Base-by-base conservation (phyloP, 2,797 vertebrate species). In the Lacerta bilineata region DNA sequence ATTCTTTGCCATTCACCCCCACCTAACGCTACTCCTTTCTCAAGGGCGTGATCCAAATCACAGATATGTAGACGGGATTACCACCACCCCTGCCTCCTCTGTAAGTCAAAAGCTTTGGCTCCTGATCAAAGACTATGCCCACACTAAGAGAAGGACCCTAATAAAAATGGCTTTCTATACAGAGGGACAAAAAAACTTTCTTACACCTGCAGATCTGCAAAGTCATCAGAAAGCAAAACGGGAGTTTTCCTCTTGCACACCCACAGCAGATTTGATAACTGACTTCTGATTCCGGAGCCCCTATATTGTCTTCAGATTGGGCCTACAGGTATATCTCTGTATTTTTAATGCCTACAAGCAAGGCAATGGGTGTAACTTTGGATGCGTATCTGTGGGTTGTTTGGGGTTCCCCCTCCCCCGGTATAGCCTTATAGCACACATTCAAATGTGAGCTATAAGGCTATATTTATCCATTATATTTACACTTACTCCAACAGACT, bases 41-140 rank as follows among this genome's bases (percentile, higher is more conserved):
- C 33, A 33, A 1, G 79, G 46, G 33, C 25, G 39, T 87, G 85
- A 79, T 87, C 41, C 74, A 74, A 74, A 79, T 74, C 43, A 69
- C 61, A 74, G 61, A 46, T 71, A 89, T 29, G 18, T 75, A 79
- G 74, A 64, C 66, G 80, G 76, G 55, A 27, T 80, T 64, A 55
- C 50, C 50, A 55, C 50, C 13, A 55, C 50, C 50, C 50, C 3
- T 55, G 50, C 74, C 80, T 89, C 69, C 8, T n/a, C 77, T 75
- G 41, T 15, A 36, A 72, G 5, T 88, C 88, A 80, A 89, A 89
- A 50, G 77, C 55, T 89, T 85, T 89, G 88, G 88, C 76, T 85
- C 55, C 55, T 41, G 83, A 89, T 89, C 68, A 89, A 80, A 89
- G 83, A 46, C 25, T n/a, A 50, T 69, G 29, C 27, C 41, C 69